phyloP scores from a whole-genome alignment of 2,888 invertebrate species.

The Orthosia incerta region DNA sequence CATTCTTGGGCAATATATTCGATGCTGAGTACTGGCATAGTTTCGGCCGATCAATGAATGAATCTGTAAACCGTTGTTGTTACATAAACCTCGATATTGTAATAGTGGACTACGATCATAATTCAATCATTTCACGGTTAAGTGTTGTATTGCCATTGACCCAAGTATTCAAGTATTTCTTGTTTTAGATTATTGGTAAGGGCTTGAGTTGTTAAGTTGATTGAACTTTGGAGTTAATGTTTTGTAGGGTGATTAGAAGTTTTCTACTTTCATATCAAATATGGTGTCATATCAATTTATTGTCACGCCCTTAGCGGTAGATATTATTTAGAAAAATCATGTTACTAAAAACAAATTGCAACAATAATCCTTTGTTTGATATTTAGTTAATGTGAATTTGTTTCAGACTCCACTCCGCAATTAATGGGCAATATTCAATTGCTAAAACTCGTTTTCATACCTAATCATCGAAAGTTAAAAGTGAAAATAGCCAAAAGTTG shows the following conservation, averaged over 20 bases:
- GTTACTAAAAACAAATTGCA: neutral
- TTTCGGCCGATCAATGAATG: constrained; percentile 63
- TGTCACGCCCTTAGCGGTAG: neutral
- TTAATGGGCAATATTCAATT: neutral
- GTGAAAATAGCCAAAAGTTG: neutral
- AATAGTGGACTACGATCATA: constrained; percentile 57
- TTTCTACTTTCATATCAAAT: neutral
- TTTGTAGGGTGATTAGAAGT: neutral
- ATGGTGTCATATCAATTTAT: neutral
- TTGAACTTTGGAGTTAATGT: constrained; percentile 18
- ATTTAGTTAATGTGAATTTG: neutral
- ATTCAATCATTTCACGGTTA: constrained; percentile 66
- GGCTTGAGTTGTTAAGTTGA: constrained; percentile 20
- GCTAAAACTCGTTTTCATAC: neutral
- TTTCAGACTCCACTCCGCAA: neutral
- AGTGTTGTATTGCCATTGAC: constrained; percentile 61
- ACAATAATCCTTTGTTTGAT: neutral
- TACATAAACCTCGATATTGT: constrained; percentile 60
- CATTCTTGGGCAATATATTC: constrained; percentile 51
- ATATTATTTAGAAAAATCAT: neutral
- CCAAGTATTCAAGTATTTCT: constrained; percentile 60
- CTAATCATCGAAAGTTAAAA: neutral
- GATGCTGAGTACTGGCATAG: constrained; percentile 27
- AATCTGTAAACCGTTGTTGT: constrained; percentile 53
- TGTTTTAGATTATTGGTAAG: constrained; percentile 54